These are phyloP conservation scores for Geococcyx californianus DNA, from an alignment of 2,113 vertebrate species.

Conservation along the genomic window DNA sequence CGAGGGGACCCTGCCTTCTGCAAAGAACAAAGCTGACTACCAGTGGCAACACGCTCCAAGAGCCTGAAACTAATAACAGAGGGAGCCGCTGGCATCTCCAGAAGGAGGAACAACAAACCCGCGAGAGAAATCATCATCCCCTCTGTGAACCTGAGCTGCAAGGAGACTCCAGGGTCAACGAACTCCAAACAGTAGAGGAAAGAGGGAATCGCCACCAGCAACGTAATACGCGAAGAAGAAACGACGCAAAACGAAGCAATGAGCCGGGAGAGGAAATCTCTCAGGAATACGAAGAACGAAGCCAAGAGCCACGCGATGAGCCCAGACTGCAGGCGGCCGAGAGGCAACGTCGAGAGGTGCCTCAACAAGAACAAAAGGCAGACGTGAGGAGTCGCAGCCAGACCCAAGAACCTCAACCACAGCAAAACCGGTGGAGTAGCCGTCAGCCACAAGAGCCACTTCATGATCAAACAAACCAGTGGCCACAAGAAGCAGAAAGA, in stretches of 20 bases:
- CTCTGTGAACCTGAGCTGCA: accelerated
- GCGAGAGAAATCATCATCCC: background rate
- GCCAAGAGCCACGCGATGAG: background rate
- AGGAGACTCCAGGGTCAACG: background rate
- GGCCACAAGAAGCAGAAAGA: background rate
- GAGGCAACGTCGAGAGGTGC: background rate
- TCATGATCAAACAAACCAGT: accelerated
- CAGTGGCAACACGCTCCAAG: background rate
- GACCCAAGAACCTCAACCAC: background rate
- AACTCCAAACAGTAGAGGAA: background rate
- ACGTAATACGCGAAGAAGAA: accelerated
- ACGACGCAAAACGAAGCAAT: accelerated
- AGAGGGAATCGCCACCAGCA: background rate
- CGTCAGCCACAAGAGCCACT: background rate
- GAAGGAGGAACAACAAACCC: background rate
- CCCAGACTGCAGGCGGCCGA: background rate
- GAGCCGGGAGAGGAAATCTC: background rate
- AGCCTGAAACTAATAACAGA: background rate
- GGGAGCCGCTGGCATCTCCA: background rate
- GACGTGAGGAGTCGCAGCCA: background rate
- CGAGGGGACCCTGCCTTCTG: background rate
- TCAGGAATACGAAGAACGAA: background rate
- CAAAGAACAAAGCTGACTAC: background rate
- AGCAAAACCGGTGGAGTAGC: background rate
- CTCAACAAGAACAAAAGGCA: background rate